Evolutionary conservation across 2,888 invertebrate species (phyloP), one percentile per base, ranked within the genome.

Genomic region (Rhamphomyia laevipes): DNA sequence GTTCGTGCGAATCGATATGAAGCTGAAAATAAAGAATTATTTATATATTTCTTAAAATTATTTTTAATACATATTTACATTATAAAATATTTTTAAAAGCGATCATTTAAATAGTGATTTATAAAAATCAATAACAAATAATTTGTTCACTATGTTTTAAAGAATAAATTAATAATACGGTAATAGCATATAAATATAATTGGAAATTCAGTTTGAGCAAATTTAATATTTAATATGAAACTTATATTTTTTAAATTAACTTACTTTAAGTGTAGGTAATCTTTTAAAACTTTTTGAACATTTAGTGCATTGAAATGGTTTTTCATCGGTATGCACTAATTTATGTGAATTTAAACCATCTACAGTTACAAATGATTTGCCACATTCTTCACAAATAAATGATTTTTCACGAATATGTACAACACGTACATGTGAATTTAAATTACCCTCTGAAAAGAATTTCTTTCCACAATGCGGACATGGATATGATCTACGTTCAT

Each of bases 321-420:
- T 61, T n/a, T 63, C 64, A 18, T 66, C 64, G 46, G 63, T 63
- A 53, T 70, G 69, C 3, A 63, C 63, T 9, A 65, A 63, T 47
- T 64, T 59, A 54, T 70, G 68, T 48, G 66, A 66, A 50, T 66
- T 65, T 10, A 70, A 53, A 31, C 66, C 65, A 23, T 66, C 67
- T 48, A 66, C 65, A 23, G 65, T 64, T 4, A 63, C 62, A 50
- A 67, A 68, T 15, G 42, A 21, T 53, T 65, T 63, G 0, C 65
- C 65, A 55, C 67, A 68, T 49, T 63, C 60, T 51, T 66, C 64
- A 55, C 67, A 69, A 13, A 64, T 64, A 54, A 64, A 68, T 6
- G 67, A 66, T 23, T 64, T 49, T 33, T 55, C 53, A 31, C 67
- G 65, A 3, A 62, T 27, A 27, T 42, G 42, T 12, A 42, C 42